Percentiles rank a stretch among this genome's conserved stretches.
Evolutionary conservation across 1,140 invertebrate genomes (phyloP).

Genomic region (Palaemon carinicauda): DNA sequence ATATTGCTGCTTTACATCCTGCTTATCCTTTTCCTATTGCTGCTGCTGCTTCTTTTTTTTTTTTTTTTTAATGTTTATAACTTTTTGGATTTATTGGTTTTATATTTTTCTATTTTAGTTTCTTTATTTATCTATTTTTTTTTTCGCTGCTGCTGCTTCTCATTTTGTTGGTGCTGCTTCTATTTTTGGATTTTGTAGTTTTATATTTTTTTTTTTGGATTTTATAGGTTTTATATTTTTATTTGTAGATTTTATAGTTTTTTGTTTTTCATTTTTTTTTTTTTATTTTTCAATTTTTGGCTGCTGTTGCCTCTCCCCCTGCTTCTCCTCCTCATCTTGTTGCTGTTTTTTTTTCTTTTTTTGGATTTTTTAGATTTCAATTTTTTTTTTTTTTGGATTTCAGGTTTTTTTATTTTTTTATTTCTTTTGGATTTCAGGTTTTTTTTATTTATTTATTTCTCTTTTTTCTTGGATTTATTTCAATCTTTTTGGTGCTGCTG

Average conservation of each 20-base stretch:
- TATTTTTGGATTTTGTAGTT: no score
- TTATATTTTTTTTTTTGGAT: background rate
- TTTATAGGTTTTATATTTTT: background rate
- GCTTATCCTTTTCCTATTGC: background rate
- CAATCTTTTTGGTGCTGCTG: no score
- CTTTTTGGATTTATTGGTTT: background rate
- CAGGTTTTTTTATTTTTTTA: background rate
- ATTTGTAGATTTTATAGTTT: no score
- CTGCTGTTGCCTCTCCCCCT: background rate
- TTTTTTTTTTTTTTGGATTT: background rate
- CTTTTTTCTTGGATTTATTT: background rate
- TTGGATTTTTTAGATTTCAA: no score
- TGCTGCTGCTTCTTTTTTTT: background rate
- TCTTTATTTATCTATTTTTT: no score
- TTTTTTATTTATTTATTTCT: background rate
- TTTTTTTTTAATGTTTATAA: background rate
- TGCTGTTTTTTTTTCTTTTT: no score
- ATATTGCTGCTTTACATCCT: background rate
- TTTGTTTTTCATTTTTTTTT: no score
- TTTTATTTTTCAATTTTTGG: background rate
- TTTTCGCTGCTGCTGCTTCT: no score
- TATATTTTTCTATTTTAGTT: background rate
- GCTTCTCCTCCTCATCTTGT: background rate
- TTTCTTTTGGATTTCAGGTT: background rate
- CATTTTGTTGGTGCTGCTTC: no score